Conservation (phyloP, 2,888 invertebrate genomes). For the Dysmachus trigonus region DNA sequence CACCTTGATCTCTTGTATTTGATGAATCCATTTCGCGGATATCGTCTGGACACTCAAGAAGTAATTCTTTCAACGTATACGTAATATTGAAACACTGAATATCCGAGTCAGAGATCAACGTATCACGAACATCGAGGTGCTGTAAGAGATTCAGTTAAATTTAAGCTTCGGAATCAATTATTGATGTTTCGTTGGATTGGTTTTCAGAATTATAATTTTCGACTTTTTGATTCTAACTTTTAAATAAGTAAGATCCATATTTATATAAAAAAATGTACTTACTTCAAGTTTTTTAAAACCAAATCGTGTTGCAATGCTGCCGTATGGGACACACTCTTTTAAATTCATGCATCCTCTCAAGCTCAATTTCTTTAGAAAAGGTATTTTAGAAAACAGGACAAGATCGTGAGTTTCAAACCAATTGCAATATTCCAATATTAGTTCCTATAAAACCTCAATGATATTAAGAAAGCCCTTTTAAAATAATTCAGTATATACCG, state of each 20-base stretch:
- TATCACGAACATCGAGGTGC: conserved; percentile 68
- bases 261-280: neutral
- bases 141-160: conserved; percentile 50
- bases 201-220: no score
- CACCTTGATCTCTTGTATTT: neutral
- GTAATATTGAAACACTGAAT: conserved; percentile 69
- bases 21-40: conserved; percentile 45
- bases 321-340: conserved; percentile 78
- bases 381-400: conserved; percentile 77
- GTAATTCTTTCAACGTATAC: conserved; percentile 66
- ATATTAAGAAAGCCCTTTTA: neutral
- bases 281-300: conserved; percentile 68
- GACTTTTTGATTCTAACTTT: no score
- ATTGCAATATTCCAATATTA: conserved; percentile 76
- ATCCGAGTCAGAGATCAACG: conserved; percentile 69
- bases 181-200: no score
- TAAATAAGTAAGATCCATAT: no score
- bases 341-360: conserved; percentile 73
- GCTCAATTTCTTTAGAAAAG: conserved; percentile 70
- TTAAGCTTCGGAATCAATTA: no score
- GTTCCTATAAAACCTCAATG: conserved; percentile 65
- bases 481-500: neutral
- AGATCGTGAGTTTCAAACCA: conserved; percentile 81
- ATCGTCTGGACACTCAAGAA: conserved; percentile 65
- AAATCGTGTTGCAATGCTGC: conserved; percentile 77